Evolutionary conservation across 2,888 invertebrate genomes (phyloP), one percentile per base, ranked within the genome.

Genomic region (Drosophila engyochracea): DNA sequence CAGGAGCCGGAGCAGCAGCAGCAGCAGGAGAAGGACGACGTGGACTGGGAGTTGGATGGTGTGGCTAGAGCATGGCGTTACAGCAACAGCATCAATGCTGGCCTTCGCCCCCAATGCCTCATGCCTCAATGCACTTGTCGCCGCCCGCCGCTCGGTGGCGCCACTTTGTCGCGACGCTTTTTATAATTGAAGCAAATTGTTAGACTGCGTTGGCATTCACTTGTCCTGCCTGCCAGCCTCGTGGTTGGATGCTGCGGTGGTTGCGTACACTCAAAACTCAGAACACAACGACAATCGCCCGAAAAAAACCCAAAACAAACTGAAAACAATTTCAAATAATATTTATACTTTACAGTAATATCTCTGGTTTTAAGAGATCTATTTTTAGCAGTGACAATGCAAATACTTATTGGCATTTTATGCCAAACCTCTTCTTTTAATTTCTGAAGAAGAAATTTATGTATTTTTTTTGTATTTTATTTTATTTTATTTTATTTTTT

Each of bases 111-210:
- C n/a, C 22, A 39, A 61, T 63, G 74, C 67, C 70, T 59, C 77
- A 69, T 54, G 68, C 74, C 54, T 30, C 66, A 58, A 74, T 74
- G 73, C 82, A 82, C 39, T 87, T 68, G 79, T 60, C 66, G 74
- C 67, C 77, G 60, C 76, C 76, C 69, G 88, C 75, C 74, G 81
- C 63, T 81, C 54, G 83, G 61, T 85, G 91, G 86, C 90, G 90
- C 91, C 90, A 91, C 88, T 83, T 83, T 91, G 90, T 79, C 90
- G 91, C 90, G 90, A 88, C 91, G 83, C 83, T 85, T 87, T 87
- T 90, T 90, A 87, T 87, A 87, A 87, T 87, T 87, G 87, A 87
- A 89, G 87, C 89, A 90, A 87, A 87, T 87, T 87, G 87, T 87
- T 87, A 88, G 90, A 77, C 76, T 72, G 88, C 82, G 80, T 80